A percentile compares a stretch with the other conserved stretches of the same genome.
phyloP scores from a whole-genome alignment of 2,113 vertebrate genomes.

The Sardina pilchardus region DNA sequence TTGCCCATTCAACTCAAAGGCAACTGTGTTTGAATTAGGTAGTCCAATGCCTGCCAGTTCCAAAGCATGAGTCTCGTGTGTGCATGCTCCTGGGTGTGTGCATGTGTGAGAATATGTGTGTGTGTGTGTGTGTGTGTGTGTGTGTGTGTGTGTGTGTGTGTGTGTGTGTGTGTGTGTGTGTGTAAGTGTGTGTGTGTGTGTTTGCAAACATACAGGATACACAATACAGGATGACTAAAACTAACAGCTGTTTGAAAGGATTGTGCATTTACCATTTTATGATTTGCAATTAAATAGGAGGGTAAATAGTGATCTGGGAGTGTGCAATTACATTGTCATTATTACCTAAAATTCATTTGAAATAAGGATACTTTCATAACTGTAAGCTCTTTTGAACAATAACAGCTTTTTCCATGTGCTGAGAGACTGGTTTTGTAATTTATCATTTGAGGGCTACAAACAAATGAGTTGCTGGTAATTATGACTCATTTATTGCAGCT shows the following conservation, averaged over 20 bases:
- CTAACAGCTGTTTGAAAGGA: neutral
- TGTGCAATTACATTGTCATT: constrained; percentile 66
- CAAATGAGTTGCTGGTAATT: constrained; percentile 37
- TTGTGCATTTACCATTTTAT: neutral
- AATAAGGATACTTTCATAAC: constrained; percentile 55
- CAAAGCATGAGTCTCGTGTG: neutral
- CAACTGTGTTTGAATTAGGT: neutral
- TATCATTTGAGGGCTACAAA: constrained; percentile 42
- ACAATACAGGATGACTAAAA: neutral
- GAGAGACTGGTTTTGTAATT: constrained; percentile 59
- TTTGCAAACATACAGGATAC: neutral
- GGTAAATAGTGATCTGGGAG: constrained; percentile 54
- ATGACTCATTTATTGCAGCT: constrained; percentile 32
- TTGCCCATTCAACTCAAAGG: neutral
- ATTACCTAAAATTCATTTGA: constrained; percentile 61
- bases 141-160: constrained; percentile 3
- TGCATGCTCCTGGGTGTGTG: neutral
- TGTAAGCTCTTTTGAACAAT: constrained; percentile 55
- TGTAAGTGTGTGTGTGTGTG: neutral
- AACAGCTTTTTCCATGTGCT: constrained; percentile 53
- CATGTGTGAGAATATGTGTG: neutral
- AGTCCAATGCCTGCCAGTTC: neutral
- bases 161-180: constrained; percentile 6
- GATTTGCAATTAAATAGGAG: constrained; percentile 44
- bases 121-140: constrained; percentile 11